Evolutionary conservation across 2,888 invertebrate genomes (phyloP).

Genomic region (Parascotia fuliginaria): DNA sequence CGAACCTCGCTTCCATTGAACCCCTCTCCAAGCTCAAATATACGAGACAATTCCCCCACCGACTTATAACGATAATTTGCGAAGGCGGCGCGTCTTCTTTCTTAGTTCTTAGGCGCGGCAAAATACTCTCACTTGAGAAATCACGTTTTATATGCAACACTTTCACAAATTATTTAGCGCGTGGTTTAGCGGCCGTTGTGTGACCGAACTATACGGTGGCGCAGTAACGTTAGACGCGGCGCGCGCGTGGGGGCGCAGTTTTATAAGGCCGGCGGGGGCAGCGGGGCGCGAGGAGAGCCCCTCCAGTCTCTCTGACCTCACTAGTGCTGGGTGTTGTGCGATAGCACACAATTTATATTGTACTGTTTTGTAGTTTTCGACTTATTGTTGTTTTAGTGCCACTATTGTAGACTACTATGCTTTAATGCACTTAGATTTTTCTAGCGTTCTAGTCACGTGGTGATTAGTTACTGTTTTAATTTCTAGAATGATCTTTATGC

Average conservation of each 20-base stretch:
- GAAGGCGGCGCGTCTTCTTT: constrained; percentile 46
- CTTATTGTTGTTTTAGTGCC: constrained; percentile 35
- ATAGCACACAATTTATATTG: constrained; percentile 33
- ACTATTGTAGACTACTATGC: constrained; percentile 22
- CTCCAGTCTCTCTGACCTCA: constrained; percentile 61
- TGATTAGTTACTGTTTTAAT: constrained; percentile 1
- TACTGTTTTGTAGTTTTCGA: constrained; percentile 28
- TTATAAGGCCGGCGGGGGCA: constrained; percentile 62
- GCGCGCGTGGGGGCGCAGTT: constrained; percentile 70
- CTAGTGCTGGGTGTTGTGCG: constrained; percentile 64
- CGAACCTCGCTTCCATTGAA: constrained; percentile 87
- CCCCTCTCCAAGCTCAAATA: constrained; percentile 70
- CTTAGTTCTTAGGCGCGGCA: constrained; percentile 48
- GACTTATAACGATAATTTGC: constrained; percentile 54
- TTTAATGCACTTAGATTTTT: constrained; percentile 9
- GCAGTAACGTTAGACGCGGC: constrained; percentile 77
- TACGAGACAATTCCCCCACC: constrained; percentile 69
- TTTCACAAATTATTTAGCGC: constrained; percentile 81
- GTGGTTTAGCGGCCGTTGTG: constrained; percentile 61
- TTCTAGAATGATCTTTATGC: neutral
- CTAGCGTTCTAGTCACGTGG: constrained; percentile 2
- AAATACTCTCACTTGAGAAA: constrained; percentile 79
- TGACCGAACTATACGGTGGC: constrained; percentile 68
- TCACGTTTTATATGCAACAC: constrained; percentile 74
- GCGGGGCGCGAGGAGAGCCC: constrained; percentile 44